Conservation (phyloP, 2,888 invertebrate species). For the Heteropelma amictum region DNA sequence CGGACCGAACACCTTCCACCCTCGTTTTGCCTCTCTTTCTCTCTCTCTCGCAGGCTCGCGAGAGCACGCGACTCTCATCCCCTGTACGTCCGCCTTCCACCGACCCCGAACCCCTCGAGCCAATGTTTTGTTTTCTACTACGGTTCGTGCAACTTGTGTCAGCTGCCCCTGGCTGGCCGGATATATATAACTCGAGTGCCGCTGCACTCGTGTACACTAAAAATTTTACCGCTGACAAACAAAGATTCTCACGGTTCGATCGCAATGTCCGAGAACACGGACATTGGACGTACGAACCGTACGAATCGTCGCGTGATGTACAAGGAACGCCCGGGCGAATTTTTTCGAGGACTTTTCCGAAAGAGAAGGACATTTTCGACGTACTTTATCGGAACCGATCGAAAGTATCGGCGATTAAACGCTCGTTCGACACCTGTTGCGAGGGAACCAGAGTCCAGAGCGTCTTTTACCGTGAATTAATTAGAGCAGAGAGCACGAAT, state of each 20-base stretch:
- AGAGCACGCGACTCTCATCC: background rate
- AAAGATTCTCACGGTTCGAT: no score
- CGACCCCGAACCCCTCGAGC: conserved; percentile 13
- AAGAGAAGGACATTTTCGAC: no score
- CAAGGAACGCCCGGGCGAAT: no score
- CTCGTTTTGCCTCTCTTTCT: conserved; percentile 1
- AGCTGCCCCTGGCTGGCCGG: conserved; percentile 43
- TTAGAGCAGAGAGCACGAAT: background rate
- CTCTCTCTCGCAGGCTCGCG: background rate
- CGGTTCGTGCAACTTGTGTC: conserved; percentile 45
- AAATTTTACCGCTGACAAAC: no score
- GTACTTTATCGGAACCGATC: background rate
- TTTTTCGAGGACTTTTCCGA: no score
- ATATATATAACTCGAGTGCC: background rate
- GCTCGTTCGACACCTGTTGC: conserved; percentile 6
- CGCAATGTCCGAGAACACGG: no score
- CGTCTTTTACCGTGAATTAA: conserved; percentile 14
- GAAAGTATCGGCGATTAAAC: background rate
- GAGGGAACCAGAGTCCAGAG: background rate
- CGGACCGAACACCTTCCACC: conserved; percentile 36
- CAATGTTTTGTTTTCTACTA: conserved; percentile 52
- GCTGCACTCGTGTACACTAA: no score
- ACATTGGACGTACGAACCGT: no score
- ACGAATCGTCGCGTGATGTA: no score
- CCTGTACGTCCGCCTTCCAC: background rate